These are phyloP conservation scores for Patiria miniata DNA, from an alignment of 35 echinoderm and acorn worm genomes.

Conservation along the genomic window DNA sequence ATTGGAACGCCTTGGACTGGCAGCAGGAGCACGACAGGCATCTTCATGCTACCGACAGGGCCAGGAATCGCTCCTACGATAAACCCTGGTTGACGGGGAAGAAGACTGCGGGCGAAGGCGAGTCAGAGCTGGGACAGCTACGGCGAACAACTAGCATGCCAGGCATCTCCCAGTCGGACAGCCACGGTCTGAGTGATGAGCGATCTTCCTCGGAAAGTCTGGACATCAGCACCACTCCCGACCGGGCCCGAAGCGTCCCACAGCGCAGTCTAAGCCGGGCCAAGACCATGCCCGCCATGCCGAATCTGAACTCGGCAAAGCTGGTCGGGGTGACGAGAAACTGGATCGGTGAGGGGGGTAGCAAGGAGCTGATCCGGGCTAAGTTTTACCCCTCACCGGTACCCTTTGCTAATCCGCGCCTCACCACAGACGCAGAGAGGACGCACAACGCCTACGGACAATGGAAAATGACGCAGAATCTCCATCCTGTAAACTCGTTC, in stretches of 20 bases:
- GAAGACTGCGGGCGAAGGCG: background rate
- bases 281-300: background rate
- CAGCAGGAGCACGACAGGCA: conserved; percentile 41
- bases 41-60: conserved; percentile 13
- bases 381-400: conserved; percentile 52
- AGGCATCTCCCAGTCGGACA: background rate
- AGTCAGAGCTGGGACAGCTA: background rate
- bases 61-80: conserved; percentile 52
- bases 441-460: background rate
- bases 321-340: conserved; percentile 9
- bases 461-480: background rate
- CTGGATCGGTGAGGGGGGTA: conserved; percentile 13
- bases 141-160: background rate
- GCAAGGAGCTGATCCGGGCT: conserved; percentile 20
- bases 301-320: conserved; percentile 14
- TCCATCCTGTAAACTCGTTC: background rate
- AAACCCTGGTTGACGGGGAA: conserved; percentile 63
- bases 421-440: conserved; percentile 18
- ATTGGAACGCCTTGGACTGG: conserved; percentile 73
- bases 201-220: background rate
- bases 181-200: background rate
- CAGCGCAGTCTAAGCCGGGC: background rate
- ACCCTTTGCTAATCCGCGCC: background rate
- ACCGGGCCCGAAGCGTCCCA: background rate
- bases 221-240: background rate